A percentile compares a stretch with the other conserved stretches of the same genome.
phyloP scores from a whole-genome alignment of 2,888 invertebrate species.

The Standfussiana lucernea region DNA sequence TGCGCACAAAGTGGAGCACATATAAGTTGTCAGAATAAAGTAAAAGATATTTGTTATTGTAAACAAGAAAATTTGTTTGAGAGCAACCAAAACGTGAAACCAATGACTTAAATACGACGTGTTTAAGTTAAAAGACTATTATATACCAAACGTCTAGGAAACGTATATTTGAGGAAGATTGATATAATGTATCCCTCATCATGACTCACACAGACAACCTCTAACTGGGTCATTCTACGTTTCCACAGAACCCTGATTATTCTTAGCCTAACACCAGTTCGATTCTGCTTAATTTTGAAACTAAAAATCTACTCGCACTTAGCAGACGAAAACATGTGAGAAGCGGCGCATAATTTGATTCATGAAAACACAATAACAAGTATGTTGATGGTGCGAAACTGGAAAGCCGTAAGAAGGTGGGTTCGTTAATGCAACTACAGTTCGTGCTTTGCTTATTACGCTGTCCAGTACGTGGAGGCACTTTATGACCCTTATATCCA shows the following conservation, averaged over 20 bases:
- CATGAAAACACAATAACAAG: conserved; percentile 61
- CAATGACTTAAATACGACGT: conserved; percentile 40
- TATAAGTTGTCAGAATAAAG: conserved; percentile 57
- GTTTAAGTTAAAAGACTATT: conserved; percentile 29
- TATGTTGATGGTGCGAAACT: conserved; percentile 73
- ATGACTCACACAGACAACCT: conserved; percentile 30
- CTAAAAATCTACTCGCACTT: conserved; percentile 20
- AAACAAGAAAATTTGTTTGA: conserved; percentile 59
- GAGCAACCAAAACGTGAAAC: conserved; percentile 42
- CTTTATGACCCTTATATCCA: conserved; percentile 78
- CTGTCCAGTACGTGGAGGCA: conserved; percentile 74
- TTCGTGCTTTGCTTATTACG: conserved; percentile 86
- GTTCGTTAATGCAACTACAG: conserved; percentile 76
- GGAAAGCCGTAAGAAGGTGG: conserved; percentile 77
- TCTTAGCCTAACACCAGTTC: conserved; percentile 33
- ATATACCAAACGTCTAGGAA: conserved; percentile 14
- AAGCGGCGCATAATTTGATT: conserved; percentile 56
- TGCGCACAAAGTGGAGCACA: conserved; percentile 58
- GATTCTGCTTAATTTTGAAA: conserved; percentile 26
- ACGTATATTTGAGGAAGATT: conserved; percentile 30
- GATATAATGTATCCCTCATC: conserved; percentile 26
- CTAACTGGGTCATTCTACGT: conserved; percentile 37
- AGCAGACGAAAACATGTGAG: conserved; percentile 33
- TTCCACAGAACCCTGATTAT: conserved; percentile 37
- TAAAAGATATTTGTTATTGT: conserved; percentile 55